Evolutionary conservation across 2,113 vertebrate genomes (phyloP).

Genomic region (Chascanopsetta lugubris): DNA sequence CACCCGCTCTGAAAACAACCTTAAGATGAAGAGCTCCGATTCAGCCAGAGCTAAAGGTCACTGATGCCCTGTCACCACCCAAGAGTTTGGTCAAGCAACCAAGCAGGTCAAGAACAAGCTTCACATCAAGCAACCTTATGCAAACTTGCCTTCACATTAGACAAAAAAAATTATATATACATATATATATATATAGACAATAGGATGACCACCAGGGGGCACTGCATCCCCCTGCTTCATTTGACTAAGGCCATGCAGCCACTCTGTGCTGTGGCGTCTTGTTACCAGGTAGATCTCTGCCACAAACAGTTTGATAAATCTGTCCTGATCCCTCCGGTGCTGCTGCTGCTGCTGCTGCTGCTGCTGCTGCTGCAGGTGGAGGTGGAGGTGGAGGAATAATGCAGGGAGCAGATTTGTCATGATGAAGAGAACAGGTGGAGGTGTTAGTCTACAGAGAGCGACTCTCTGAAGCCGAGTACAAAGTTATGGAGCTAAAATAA

Average conservation of each 20-base stretch:
- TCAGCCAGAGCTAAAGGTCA: constrained; percentile 31
- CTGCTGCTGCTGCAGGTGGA: too few species aligned
- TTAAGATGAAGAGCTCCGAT: constrained; percentile 8
- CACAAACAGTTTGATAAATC: constrained; percentile 17
- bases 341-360: too few species aligned
- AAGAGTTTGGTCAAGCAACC: constrained; percentile 25
- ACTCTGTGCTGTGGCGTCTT: not conserved
- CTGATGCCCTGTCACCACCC: not conserved
- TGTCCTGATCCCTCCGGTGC: constrained; percentile 26
- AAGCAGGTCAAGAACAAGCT: too few species aligned
- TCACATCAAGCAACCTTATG: constrained; percentile 20
- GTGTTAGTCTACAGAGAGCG: constrained; percentile 63
- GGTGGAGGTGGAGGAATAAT: not conserved
- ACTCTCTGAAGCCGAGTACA: constrained; percentile 19
- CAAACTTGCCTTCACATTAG: not conserved
- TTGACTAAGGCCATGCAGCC: not conserved
- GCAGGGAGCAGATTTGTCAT: constrained; percentile 14
- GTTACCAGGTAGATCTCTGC: not conserved
- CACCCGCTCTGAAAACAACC: not conserved
- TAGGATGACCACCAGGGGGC: constrained; percentile 56
- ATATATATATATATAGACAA: too few species aligned
- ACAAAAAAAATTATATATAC: too few species aligned
- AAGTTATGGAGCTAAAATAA: constrained; percentile 34
- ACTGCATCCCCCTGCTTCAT: constrained; percentile 5
- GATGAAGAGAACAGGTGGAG: constrained; percentile 16